Evolutionary conservation across 2,797 vertebrate genomes (phyloP).

Genomic region (Pristis pectinata): DNA sequence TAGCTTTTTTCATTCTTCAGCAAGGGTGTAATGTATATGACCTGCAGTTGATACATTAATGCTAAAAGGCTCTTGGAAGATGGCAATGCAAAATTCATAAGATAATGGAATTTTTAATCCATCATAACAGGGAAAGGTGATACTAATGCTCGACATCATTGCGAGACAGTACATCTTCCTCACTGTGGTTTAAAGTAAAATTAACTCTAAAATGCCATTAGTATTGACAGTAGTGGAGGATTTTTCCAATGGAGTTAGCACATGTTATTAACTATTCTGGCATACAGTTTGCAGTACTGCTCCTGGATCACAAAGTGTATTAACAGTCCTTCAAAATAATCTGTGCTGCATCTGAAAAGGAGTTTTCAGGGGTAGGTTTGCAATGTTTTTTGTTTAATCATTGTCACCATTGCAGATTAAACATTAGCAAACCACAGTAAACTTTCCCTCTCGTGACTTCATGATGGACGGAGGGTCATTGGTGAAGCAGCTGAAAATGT

Average conservation of each 20-base stretch:
- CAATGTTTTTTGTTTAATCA: not conserved
- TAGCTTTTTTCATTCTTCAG: not conserved
- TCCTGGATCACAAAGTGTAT: not conserved
- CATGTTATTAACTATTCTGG: not conserved
- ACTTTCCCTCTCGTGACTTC: too few relatives aligned
- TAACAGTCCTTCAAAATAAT: not conserved
- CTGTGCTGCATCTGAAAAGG: not conserved
- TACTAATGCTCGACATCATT: slow-evolving; percentile 6
- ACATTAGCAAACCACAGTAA: too few relatives aligned
- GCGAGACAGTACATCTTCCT: not conserved
- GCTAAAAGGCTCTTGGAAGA: slow-evolving; percentile 29
- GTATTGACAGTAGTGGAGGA: not conserved
- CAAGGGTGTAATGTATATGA: slow-evolving; percentile 3
- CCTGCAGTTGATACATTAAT: slow-evolving; percentile 22
- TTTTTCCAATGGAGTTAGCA: not conserved
- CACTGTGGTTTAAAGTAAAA: not conserved
- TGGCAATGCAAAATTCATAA: slow-evolving; percentile 38
- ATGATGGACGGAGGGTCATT: too few relatives aligned
- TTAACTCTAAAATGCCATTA: slow-evolving; percentile 4
- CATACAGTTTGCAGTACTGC: not conserved
- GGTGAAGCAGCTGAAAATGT: too few relatives aligned
- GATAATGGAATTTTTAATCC: slow-evolving; percentile 36
- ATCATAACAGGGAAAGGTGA: slow-evolving; percentile 20
- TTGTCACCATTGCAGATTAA: not conserved
- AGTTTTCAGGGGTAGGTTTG: not conserved